Base-by-base conservation (phyloP, 2,888 invertebrate species). In the Zootermopsis nevadensis region DNA sequence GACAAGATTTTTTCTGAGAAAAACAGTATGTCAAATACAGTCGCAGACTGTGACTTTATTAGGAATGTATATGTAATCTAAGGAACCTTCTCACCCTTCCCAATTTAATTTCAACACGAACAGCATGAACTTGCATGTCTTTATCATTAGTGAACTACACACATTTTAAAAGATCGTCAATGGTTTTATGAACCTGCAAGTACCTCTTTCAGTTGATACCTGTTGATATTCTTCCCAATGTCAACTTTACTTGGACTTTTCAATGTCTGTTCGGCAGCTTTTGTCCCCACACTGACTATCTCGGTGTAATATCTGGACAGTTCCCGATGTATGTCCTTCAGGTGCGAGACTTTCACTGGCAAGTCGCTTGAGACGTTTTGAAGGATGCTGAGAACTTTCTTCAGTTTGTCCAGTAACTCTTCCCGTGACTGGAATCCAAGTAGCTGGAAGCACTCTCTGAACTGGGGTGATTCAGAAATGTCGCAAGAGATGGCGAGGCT, bases 371-470 rank as follows among this genome's bases (percentile, higher is more conserved):
- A 7, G 6, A 10, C n/a, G n/a, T n/a, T 60, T 77, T 86, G 81
- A 66, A 89, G 85, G 31, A 87, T 83, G 55, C 86, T 85, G 12
- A 86, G 85, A 22, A 91, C 89, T 84, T 89, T 89, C 7, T 87
- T 86, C 0, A 94, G 86, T 88, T 93, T 93, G 0, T 86, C 85
- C 1, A 92, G 87, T 83, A 97, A 90, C 88, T 96, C 96, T 81
- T 94, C 91, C 90, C 95, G 95, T 0, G 97, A 96, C 88, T 95
- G 92, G 87, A 96, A 94, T 83, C 92, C 90, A 30, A 97, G 88
- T 35, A 97, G 89, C 87, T 95, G 93, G 89, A 95, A 92, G 86
- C 94, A 93, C 87, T 96, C 94, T 88, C 93, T 93, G 88, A 94
- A 98, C 77, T 93, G 94, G 0, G 90, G 87, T 22, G 93, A 92